Conservation (phyloP, 2,888 invertebrate genomes). For the Ommatoiulus sabulosus region DNA sequence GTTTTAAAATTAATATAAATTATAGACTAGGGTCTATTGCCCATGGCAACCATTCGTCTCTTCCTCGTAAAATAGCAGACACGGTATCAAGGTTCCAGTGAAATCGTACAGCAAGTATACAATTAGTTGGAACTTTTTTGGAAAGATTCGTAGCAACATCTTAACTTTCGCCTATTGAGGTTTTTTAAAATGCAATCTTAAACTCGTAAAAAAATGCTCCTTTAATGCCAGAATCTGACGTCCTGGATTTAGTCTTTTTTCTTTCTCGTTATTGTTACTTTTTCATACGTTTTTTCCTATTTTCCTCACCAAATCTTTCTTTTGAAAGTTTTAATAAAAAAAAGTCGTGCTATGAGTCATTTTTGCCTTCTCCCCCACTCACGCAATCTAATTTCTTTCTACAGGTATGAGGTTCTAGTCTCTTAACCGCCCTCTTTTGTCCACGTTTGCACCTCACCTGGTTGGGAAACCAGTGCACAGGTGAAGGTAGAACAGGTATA, state of each 20-base stretch:
- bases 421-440: conserved; percentile 17
- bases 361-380: not conserved
- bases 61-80: not conserved
- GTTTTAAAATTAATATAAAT: conserved; percentile 17
- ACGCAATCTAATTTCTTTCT: not conserved
- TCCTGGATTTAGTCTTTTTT: not conserved
- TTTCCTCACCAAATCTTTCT: not conserved
- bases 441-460: conserved; percentile 11
- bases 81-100: not conserved
- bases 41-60: not conserved
- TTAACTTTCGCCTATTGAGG: not conserved
- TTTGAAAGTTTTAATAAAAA: too few relatives aligned
- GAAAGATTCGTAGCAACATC: not conserved
- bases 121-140: not conserved
- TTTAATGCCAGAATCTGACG: not conserved
- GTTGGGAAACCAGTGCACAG: not conserved
- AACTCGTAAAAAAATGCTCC: not conserved
- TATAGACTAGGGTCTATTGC: conserved; percentile 4
- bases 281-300: not conserved
- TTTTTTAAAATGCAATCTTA: not conserved
- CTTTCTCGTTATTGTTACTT: not conserved
- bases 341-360: not conserved
- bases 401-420: not conserved
- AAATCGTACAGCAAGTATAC: not conserved
- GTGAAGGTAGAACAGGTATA: conserved; percentile 1